Conservation (phyloP, 2,888 invertebrate genomes). For the Polymixis flavicincta region DNA sequence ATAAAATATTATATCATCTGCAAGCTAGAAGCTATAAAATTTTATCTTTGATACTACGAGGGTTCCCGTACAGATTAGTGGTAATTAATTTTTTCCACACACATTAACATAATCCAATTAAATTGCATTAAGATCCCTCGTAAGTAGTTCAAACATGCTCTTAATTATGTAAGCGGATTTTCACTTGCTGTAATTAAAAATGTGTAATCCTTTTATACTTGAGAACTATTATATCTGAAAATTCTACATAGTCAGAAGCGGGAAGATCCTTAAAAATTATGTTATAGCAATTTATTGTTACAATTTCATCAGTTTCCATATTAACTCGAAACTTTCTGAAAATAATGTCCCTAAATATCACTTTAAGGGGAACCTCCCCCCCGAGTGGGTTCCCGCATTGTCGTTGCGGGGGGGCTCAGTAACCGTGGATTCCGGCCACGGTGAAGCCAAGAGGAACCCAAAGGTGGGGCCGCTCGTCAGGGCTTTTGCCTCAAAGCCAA, state of each 20-base stretch:
- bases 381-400: too few species aligned
- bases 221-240: neutral
- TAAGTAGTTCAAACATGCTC: conserved; percentile 11
- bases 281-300: neutral
- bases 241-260: neutral
- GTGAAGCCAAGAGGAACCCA: too few species aligned
- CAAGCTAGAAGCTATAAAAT: conserved; percentile 3
- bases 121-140: conserved; percentile 31
- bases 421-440: too few species aligned
- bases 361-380: too few species aligned
- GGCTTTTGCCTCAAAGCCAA: too few species aligned
- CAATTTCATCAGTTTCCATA: neutral
- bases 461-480: too few species aligned
- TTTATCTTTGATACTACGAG: conserved; percentile 30
- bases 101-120: conserved; percentile 37
- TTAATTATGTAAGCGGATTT: conserved; percentile 18
- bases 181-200: conserved; percentile 23
- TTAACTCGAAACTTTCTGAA: neutral
- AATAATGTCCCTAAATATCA: neutral
- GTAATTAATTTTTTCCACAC: conserved; percentile 36
- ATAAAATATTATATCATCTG: conserved; percentile 9
- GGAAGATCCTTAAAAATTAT: neutral
- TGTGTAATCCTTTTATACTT: neutral
- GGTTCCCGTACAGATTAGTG: conserved; percentile 12
- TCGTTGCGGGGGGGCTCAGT: too few species aligned